Conservation (phyloP, 2,797 vertebrate genomes). For the Zalophus californianus region DNA sequence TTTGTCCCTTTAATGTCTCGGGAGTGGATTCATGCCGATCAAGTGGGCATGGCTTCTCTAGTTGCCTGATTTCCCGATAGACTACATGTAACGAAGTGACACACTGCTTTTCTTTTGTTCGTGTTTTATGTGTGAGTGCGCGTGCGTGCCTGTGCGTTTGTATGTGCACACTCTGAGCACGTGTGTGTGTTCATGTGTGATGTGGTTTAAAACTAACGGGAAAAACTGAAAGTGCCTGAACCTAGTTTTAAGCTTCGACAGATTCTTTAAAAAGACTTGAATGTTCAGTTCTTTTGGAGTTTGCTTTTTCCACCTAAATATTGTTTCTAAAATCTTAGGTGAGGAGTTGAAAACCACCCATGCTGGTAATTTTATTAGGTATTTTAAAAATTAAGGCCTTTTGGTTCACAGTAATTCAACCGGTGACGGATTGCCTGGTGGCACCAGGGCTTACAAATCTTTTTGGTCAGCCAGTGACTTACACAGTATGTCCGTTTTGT, state of each 20-base stretch:
- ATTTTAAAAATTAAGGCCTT: constrained; percentile 78
- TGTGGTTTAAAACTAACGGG: constrained; percentile 90
- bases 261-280: constrained; percentile 97
- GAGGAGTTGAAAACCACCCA: constrained; percentile 78
- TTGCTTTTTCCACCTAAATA: constrained; percentile 94
- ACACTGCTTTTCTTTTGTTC: constrained; percentile 90
- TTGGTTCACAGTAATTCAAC: constrained; percentile 79
- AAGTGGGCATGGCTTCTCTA: constrained; percentile 82
- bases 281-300: constrained; percentile 95
- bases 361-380: constrained; percentile 82
- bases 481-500: constrained; percentile 66
- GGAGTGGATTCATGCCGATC: constrained; percentile 83
- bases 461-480: constrained; percentile 81
- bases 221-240: constrained; percentile 98
- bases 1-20: constrained; percentile 84
- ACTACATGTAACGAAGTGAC: constrained; percentile 85
- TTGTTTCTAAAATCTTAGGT: constrained; percentile 84
- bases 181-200: constrained; percentile 83
- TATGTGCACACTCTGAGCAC: constrained; percentile 71
- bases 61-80: constrained; percentile 92
- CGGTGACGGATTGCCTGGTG: constrained; percentile 38
- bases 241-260: constrained; percentile 95
- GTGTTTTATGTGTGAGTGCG: constrained; percentile 74
- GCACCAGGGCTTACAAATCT: constrained; percentile 77
- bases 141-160: constrained; percentile 63